Conservation (phyloP, 2,888 invertebrate genomes). For the Eupithecia tripunctaria region DNA sequence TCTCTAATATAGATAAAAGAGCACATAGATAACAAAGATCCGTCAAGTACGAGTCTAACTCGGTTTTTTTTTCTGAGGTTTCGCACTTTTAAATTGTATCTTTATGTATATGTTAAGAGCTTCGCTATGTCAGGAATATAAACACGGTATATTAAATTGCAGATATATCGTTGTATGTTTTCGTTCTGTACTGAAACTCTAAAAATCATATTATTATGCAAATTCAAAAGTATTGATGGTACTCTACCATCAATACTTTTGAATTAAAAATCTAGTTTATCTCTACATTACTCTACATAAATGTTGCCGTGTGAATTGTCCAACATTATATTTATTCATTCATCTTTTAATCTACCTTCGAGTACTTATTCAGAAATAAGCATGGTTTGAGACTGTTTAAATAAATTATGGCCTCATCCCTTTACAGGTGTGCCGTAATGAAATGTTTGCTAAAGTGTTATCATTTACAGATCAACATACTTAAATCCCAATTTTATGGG, state of each 20-base stretch:
- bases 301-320: background rate
- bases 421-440: constrained; percentile 32
- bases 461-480: constrained; percentile 41
- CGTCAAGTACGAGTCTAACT: background rate
- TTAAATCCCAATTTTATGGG: constrained; percentile 55
- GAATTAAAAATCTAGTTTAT: no score
- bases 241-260: no score
- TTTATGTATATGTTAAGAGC: no score
- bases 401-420: constrained; percentile 11
- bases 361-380: background rate
- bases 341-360: background rate
- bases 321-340: background rate
- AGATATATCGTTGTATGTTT: background rate
- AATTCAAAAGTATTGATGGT: background rate
- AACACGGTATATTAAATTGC: background rate
- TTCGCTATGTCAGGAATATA: no score
- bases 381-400: constrained; percentile 1
- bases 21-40: no score
- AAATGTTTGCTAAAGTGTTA: constrained; percentile 49
- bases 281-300: background rate
- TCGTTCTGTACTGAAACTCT: background rate
- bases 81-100: no score
- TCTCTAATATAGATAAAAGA: background rate
- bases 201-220: background rate
- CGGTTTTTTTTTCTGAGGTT: no score